Percentiles rank a stretch among this genome's conserved stretches.
phyloP scores from a whole-genome alignment of 2,113 vertebrate genomes.

The Meles meles region DNA sequence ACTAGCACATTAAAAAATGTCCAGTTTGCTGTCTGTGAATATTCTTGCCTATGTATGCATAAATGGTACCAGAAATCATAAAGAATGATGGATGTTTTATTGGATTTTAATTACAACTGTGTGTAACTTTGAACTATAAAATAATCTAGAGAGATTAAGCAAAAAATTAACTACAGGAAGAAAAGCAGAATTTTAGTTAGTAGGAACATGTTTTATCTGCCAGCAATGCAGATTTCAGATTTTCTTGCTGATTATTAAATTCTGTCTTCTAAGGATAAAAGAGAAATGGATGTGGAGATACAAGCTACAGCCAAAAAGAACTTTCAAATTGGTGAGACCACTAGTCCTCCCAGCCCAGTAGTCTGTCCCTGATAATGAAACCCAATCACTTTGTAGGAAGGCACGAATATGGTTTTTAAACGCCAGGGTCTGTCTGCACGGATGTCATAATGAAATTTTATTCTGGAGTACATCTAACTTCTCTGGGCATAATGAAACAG shows the following conservation, averaged over 20 bases:
- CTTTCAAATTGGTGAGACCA: neutral
- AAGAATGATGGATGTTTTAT: slow-evolving; percentile 41
- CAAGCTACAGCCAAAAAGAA: neutral
- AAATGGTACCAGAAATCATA: slow-evolving; percentile 51
- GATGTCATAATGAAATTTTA: neutral
- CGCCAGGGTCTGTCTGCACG: neutral
- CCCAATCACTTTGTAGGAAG: neutral
- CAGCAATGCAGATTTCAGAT: neutral
- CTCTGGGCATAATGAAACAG: neutral
- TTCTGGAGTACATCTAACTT: neutral
- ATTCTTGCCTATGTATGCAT: neutral
- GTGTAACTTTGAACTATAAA: slow-evolving; percentile 47
- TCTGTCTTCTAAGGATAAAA: slow-evolving; percentile 19
- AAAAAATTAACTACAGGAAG: slow-evolving; percentile 39
- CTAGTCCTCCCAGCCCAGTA: accelerated
- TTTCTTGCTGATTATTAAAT: slow-evolving; percentile 6
- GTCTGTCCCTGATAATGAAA: neutral
- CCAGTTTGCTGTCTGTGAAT: neutral
- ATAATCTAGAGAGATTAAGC: slow-evolving; percentile 24
- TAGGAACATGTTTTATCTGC: neutral
- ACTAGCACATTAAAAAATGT: neutral
- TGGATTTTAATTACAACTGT: slow-evolving; percentile 50
- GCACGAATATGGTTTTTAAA: neutral
- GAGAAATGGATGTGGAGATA: neutral
- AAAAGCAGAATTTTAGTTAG: neutral